Evolutionary conservation across 2,888 invertebrate species (phyloP), one percentile per base, ranked within the genome.

Genomic region (Drosophila robusta): DNA sequence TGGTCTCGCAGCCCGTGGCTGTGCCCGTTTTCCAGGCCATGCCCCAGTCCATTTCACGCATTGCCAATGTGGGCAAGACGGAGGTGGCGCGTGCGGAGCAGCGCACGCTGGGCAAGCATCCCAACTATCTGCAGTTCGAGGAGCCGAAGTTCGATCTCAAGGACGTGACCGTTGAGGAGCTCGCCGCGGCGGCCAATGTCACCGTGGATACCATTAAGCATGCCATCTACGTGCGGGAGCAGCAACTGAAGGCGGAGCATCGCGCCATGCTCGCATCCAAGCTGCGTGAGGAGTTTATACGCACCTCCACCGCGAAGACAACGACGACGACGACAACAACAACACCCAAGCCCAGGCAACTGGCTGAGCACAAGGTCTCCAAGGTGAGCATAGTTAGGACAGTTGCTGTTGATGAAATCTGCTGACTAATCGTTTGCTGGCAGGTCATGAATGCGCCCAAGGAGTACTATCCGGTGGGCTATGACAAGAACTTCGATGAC

Each of bases 391-490:
- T 9, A 3, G n/a, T n/a, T n/a, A n/a, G n/a, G 0, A 1, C 11
- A 8, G 11, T 6, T 16, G 2, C 3, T 11, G 4, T 12, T 14
- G 22, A 0, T 1, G 18, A 18, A 14, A 4, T 4, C 8, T 32
- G 5, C 2, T 12, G 6, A 29, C 4, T 11, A 12, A 12, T 42
- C 9, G 11, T 36, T 9, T n/a, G 0, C 14, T 64, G 44, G 0
- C 49, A 96, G 93, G 97, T 97, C 4, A 97, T 97, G 97, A 97
- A 97, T 90, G 97, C 97, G 0, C 97, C 97, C 0, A 95, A 95
- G 46, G 97, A 97, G 87, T 97, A 97, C 90, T 97, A 97, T 90
- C 97, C 97, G 0, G 95, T 96, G 2, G 96, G 96, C 0, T 97
- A 97, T 87, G 97, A 97, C 87, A 97, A 97, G 92, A 96, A 97